Evolutionary conservation across 2,888 invertebrate species (phyloP).

Genomic region (Metallyticus violacea): DNA sequence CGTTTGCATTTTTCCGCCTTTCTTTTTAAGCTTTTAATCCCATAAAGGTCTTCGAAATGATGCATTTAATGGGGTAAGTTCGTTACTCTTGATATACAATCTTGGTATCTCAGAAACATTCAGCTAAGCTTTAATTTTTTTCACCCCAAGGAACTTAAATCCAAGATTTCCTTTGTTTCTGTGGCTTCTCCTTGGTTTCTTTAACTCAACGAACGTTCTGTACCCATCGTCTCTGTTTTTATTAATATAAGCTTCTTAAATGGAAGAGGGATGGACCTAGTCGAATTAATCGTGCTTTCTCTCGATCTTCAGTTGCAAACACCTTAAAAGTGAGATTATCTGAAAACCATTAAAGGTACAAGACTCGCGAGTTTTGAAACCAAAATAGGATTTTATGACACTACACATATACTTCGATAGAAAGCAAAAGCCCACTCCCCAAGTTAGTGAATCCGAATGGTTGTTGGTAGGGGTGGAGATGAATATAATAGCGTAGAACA

Average conservation of each 20-base stretch:
- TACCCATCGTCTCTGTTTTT: background rate
- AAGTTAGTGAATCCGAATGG: background rate
- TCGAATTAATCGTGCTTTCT: background rate
- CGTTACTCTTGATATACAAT: no score
- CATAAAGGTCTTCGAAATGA: no score
- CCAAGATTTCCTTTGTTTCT: no score
- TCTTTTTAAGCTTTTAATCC: no score
- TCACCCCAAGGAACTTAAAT: no score
- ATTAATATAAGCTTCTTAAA: background rate
- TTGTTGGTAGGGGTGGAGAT: background rate
- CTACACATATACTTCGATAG: background rate
- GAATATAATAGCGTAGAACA: conserved; percentile 20
- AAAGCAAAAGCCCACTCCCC: background rate
- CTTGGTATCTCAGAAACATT: no score
- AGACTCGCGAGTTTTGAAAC: background rate
- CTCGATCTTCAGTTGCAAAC: background rate
- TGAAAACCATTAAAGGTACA: background rate
- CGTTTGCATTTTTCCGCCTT: no score
- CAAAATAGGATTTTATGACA: background rate
- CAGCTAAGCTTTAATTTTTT: no score
- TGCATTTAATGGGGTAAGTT: no score
- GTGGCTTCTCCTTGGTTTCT: no score
- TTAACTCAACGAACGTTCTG: no score
- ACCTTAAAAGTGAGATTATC: background rate
- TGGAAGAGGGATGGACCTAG: background rate